Evolutionary conservation across 2,797 vertebrate species (phyloP), one percentile per base, ranked within the genome.

Genomic region (Falco naumanni): DNA sequence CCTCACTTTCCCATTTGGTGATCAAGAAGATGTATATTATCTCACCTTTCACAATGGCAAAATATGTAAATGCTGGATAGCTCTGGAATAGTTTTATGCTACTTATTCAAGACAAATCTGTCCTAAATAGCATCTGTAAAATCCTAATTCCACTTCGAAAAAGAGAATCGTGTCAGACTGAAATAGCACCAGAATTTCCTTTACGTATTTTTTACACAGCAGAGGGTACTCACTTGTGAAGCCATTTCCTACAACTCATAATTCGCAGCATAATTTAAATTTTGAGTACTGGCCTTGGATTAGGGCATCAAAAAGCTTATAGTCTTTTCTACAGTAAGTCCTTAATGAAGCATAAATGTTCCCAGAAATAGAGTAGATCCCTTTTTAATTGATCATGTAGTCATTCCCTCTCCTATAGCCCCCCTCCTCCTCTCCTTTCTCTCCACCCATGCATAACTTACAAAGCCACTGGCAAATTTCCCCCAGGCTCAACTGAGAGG

Each of bases 301-400:
- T 10, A 48, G 5, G 56, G 10, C 51, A 89, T 69, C 13, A 77
- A 82, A 90, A 64, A 76, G 20, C 3, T 41, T 43, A 24, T 0
- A 0, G 0, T 56, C 13, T 81, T 91, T 66, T 76, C 45, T 68
- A 84, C 33, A 61, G 3, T n/a, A 14, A 76, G 45, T 89, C 68
- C 17, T 93, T 86, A 91, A 96, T 76, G 71, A 65, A 95, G 63
- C 65, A 80, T 64, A 96, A 82, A 59, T 95, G 94, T 96, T 89
- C 51, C 75, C 70, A 89, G 65, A 85, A 78, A 92, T 28, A 81
- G 21, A 96, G 57, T 37, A 88, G 47, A 85, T 61, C 57, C 68
- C 77, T 87, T 72, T 82, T 84, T 66, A 77, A 95, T 31, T 21
- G 34, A 41, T 26, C 13, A 45, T 16, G 21, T 17, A 68, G 31